phyloP scores from a whole-genome alignment of 2,888 invertebrate genomes.

The Pilophorus perplexus region DNA sequence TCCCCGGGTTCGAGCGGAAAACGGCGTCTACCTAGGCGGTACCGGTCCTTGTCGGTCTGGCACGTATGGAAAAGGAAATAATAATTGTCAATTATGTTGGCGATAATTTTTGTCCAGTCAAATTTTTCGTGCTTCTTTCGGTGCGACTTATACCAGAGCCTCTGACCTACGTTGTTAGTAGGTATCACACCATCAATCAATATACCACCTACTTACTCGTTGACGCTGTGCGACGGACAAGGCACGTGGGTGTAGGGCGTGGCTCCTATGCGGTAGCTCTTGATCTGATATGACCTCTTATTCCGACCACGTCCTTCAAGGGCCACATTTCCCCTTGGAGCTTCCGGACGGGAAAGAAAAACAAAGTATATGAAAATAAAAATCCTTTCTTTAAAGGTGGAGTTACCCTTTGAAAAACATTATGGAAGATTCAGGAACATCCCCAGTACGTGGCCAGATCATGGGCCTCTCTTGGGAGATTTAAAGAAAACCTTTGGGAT shows the following conservation, averaged over 20 bases:
- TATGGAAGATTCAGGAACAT: neutral
- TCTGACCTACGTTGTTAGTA: no score
- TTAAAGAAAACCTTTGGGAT: neutral
- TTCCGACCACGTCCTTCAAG: constrained; percentile 5
- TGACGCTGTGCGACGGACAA: constrained; percentile 3
- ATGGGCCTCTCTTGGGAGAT: neutral
- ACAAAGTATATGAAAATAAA: neutral
- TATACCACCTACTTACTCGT: no score
- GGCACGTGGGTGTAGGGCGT: constrained; percentile 12
- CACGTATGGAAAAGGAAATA: no score
- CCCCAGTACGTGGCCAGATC: neutral
- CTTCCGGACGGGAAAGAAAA: no score
- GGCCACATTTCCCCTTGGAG: neutral
- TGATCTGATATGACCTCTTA: constrained; percentile 4
- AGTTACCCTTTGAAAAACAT: neutral
- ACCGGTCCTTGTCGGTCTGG: no score
- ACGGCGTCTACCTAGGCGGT: no score
- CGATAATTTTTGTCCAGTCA: no score
- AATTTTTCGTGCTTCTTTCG: no score
- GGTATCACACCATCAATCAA: no score
- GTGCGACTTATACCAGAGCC: no score
- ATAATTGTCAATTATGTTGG: no score
- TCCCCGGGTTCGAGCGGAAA: no score
- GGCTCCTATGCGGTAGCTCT: neutral
- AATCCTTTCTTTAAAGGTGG: neutral